Conservation (phyloP, 2,888 invertebrate genomes). For the Mythimna albipuncta region DNA sequence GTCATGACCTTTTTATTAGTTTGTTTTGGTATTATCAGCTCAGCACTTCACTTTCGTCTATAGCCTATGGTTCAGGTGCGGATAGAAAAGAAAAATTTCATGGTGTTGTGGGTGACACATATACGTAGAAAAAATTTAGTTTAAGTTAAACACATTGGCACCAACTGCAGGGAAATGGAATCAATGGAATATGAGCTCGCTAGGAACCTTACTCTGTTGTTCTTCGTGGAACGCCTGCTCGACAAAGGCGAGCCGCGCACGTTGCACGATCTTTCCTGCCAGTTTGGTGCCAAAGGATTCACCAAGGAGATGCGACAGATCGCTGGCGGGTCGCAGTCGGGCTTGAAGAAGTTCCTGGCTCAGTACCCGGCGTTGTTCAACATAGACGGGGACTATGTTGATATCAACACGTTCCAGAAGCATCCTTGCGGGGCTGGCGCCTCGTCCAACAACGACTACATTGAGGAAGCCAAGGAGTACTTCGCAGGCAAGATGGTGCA, state of each 20-base stretch:
- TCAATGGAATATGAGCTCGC: constrained; percentile 98
- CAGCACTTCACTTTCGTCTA: constrained; percentile 75
- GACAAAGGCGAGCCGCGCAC: constrained; percentile 99
- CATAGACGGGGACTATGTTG: constrained; percentile 98
- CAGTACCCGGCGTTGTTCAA: constrained; percentile 99
- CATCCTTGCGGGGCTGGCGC: constrained; percentile 90
- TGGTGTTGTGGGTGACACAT: constrained; percentile 91
- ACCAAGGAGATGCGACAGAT: constrained; percentile 99
- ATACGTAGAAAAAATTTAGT: constrained; percentile 89
- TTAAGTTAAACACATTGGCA: constrained; percentile 88
- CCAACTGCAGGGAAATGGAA: constrained; percentile 94
- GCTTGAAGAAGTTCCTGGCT: constrained; percentile 98
- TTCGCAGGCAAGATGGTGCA: constrained; percentile 98
- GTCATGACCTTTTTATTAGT: constrained; percentile 39
- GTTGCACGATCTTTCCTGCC: constrained; percentile 99
- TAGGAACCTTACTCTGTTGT: constrained; percentile 98
- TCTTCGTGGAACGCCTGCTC: constrained; percentile 99
- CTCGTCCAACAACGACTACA: constrained; percentile 95
- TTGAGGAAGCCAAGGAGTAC: constrained; percentile 99
- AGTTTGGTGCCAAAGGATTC: constrained; percentile 99
- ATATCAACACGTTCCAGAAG: constrained; percentile 95
- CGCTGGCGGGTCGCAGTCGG: constrained; percentile 98
- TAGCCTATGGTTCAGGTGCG: constrained; percentile 82
- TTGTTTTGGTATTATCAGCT: constrained; percentile 50
- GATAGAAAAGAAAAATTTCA: constrained; percentile 87